Conservation (phyloP, 2,113 vertebrate species). For the Gavialis gangeticus region DNA sequence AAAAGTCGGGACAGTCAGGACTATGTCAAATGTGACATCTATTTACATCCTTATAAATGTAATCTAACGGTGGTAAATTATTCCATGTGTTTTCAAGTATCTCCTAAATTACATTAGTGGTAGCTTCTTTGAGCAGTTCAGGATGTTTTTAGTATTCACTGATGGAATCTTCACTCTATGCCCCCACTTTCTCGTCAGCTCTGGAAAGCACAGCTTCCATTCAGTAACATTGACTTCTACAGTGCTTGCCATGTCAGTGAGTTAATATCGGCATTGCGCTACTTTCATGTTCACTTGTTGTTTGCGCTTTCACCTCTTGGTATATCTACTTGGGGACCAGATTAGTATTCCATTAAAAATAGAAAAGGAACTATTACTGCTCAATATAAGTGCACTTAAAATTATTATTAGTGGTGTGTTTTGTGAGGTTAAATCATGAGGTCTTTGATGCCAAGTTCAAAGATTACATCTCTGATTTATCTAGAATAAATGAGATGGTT, state of each 20-base stretch:
- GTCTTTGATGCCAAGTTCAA: slow-evolving; percentile 64
- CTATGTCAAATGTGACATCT: too few species aligned
- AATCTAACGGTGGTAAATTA: background rate
- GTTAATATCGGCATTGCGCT: slow-evolving; percentile 10
- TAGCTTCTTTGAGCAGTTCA: background rate
- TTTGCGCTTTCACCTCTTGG: slow-evolving; percentile 36
- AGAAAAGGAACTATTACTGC: slow-evolving; percentile 56
- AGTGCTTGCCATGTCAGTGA: background rate
- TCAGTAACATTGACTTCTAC: background rate
- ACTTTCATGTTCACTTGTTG: slow-evolving; percentile 32
- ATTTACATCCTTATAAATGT: background rate
- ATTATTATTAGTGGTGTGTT: slow-evolving; percentile 50
- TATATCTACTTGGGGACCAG: slow-evolving; percentile 43
- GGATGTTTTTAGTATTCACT: background rate
- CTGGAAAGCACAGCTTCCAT: background rate
- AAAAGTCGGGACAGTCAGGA: too few species aligned
- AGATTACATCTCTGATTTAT: slow-evolving; percentile 50
- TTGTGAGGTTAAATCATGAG: slow-evolving; percentile 66
- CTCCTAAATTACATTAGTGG: background rate
- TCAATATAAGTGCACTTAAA: slow-evolving; percentile 64
- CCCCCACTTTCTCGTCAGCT: rapidly evolving
- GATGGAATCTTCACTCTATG: background rate
- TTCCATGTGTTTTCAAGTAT: background rate
- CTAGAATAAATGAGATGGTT: slow-evolving; percentile 65
- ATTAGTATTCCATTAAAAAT: slow-evolving; percentile 56